phyloP scores from a whole-genome alignment of 92 coral and sea anemone genomes.

The Epizoanthus stellaris region DNA sequence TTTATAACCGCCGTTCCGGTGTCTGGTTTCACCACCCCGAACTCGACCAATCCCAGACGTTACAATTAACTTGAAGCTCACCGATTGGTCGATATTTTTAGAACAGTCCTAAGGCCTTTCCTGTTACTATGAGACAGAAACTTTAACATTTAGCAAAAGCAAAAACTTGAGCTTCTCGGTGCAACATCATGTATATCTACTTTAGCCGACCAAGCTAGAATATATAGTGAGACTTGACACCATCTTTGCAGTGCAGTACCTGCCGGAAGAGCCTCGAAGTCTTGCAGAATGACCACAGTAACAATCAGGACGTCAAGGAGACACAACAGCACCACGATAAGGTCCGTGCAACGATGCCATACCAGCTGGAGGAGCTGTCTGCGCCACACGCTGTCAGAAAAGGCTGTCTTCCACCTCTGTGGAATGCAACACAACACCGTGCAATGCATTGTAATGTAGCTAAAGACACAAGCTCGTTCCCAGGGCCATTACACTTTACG shows the following conservation, averaged over 20 bases:
- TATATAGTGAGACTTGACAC: background rate
- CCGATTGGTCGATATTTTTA: no score
- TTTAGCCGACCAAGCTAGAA: no score
- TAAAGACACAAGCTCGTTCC: background rate
- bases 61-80: no score
- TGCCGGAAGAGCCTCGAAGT: conserved; percentile 22
- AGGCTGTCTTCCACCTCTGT: conserved; percentile 41
- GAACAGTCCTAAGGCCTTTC: no score
- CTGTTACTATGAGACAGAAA: no score
- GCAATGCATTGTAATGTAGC: background rate
- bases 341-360: conserved; percentile 19
- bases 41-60: no score
- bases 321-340: background rate
- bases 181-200: no score
- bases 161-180: no score
- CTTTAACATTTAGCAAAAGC: no score
- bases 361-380: conserved; percentile 14
- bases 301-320: conserved; percentile 10
- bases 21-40: no score
- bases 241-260: background rate
- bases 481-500: no score
- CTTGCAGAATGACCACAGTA: conserved; percentile 31
- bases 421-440: background rate
- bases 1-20: no score
- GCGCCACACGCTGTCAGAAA: conserved; percentile 36